phyloP scores from a whole-genome alignment of 2,888 invertebrate genomes.

The Volucella inflata region DNA sequence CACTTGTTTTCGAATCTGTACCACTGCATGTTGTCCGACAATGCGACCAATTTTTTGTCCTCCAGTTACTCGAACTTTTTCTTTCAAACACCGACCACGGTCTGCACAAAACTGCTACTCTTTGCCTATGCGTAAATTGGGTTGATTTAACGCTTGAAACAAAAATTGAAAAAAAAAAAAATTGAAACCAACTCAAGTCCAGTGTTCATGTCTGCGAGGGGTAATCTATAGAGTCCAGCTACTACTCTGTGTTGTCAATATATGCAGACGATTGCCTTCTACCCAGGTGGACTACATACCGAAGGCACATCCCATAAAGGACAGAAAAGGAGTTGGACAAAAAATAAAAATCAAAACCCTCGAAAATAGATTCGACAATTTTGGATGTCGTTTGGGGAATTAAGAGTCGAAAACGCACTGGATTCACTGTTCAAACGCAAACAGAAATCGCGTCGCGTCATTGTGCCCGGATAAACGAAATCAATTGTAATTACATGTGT shows the following conservation, averaged over 20 bases:
- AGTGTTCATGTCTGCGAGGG: constrained; percentile 50
- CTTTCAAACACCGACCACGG: constrained; percentile 30
- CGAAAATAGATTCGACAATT: constrained; percentile 38
- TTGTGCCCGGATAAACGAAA: constrained; percentile 77
- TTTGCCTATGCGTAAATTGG: constrained; percentile 67
- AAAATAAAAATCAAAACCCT: too few species aligned
- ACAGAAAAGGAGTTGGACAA: constrained; percentile 14
- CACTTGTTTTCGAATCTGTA: constrained; percentile 71
- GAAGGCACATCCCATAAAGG: constrained; percentile 1
- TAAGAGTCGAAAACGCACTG: background rate
- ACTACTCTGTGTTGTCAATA: constrained; percentile 32
- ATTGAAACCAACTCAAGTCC: background rate
- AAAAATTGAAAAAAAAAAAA: constrained; percentile 20
- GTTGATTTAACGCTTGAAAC: constrained; percentile 66
- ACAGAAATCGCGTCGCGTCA: constrained; percentile 67
- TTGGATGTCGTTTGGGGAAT: background rate
- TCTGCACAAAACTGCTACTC: constrained; percentile 6
- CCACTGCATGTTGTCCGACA: constrained; percentile 58
- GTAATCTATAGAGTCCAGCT: background rate
- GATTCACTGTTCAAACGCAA: constrained; percentile 52
- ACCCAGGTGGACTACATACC: constrained; percentile 10
- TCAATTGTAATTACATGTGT: constrained; percentile 84
- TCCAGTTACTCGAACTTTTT: constrained; percentile 44
- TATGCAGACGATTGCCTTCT: constrained; percentile 56
- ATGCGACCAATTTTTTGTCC: constrained; percentile 54